A percentile compares a stretch with the other conserved stretches of the same genome.
These are phyloP conservation scores for Orgyia antiqua DNA, from an alignment of 2,888 invertebrate species.

Conservation along the genomic window DNA sequence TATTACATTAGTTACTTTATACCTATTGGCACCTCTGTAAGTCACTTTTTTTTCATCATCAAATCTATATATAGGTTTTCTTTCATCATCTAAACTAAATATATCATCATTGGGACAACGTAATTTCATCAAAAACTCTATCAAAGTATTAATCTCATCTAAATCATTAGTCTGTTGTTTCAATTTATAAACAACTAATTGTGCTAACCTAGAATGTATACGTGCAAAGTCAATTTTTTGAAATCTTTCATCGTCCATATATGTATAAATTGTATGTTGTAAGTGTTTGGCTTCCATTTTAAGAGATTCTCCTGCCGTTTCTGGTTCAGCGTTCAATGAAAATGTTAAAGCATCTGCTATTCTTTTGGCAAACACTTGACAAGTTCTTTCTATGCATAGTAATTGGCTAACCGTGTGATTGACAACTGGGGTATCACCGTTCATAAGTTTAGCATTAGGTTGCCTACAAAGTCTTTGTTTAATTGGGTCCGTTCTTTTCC, in stretches of 20 bases:
- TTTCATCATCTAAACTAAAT: conserved; percentile 79
- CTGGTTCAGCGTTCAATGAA: conserved; percentile 74
- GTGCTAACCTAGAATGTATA: conserved; percentile 82
- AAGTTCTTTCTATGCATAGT: conserved; percentile 64
- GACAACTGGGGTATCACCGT: conserved; percentile 43
- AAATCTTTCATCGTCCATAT: conserved; percentile 83
- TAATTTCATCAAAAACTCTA: conserved; percentile 56
- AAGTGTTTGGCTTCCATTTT: conserved; percentile 83
- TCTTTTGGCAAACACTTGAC: conserved; percentile 83
- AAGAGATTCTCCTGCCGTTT: conserved; percentile 77
- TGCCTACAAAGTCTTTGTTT: conserved; percentile 54
- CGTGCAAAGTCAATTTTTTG: conserved; percentile 80
- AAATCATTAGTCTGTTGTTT: conserved; percentile 60
- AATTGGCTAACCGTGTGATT: conserved; percentile 64
- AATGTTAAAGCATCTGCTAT: conserved; percentile 81
- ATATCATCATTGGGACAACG: conserved; percentile 71
- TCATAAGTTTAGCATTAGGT: conserved; percentile 38
- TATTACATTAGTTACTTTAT: conserved; percentile 47
- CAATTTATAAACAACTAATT: conserved; percentile 79
- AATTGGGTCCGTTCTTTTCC: conserved; percentile 54
- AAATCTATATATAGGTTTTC: conserved; percentile 42
- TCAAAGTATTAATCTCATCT: conserved; percentile 57
- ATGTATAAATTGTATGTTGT: conserved; percentile 82
- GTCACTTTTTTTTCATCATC: conserved; percentile 69
- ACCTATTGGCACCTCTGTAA: conserved; percentile 50